These are phyloP conservation scores for Dicycla oo DNA, from an alignment of 2,888 invertebrate species.

Conservation along the genomic window DNA sequence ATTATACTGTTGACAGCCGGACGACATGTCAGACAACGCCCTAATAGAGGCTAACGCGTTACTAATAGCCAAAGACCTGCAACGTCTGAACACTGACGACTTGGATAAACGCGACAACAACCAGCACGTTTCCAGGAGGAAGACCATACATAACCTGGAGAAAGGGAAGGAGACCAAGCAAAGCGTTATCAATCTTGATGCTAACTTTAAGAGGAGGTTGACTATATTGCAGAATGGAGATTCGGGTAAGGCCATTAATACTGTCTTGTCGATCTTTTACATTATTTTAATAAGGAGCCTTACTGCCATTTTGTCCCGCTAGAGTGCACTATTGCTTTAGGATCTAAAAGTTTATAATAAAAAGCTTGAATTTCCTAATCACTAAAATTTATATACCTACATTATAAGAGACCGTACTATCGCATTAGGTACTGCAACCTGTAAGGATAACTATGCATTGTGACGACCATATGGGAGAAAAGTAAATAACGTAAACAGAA, in stretches of 20 bases:
- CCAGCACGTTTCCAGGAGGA: conserved; percentile 94
- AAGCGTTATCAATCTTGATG: conserved; percentile 97
- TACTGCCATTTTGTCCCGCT: background rate
- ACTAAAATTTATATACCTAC: too few relatives aligned
- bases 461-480: background rate
- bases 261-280: background rate
- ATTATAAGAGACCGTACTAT: too few relatives aligned
- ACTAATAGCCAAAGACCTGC: conserved; percentile 96
- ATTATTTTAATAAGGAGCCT: background rate
- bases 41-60: conserved; percentile 96
- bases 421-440: background rate
- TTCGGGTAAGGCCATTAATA: conserved; percentile 75
- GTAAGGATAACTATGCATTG: too few relatives aligned
- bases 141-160: conserved; percentile 97
- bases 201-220: conserved; percentile 97
- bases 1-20: conserved; percentile 88
- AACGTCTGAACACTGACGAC: conserved; percentile 95
- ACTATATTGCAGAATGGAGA: conserved; percentile 94
- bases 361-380: background rate
- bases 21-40: conserved; percentile 95
- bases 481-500: background rate
- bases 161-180: conserved; percentile 95
- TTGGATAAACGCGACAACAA: conserved; percentile 92
- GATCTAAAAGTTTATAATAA: background rate
- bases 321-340: background rate